Evolutionary conservation across 2,113 vertebrate species (phyloP), one percentile per base, ranked within the genome.

Genomic region (Lophotis ruficrista): DNA sequence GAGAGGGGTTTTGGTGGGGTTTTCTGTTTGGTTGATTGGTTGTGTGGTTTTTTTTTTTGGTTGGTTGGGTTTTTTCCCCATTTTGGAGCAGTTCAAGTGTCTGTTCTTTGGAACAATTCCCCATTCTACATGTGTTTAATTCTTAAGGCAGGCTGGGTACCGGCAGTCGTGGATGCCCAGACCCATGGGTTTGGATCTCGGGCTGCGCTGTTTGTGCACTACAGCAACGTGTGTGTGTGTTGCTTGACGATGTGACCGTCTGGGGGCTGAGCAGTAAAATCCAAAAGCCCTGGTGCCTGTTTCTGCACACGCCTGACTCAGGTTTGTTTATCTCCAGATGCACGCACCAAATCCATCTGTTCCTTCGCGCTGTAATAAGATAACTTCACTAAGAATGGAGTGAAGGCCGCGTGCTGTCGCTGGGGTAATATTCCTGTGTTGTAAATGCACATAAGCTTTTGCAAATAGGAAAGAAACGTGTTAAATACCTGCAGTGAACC

Each of bases 261-360:
- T 78, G 33, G 73, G 75, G 92, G 64, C 47, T 12, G 51, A 89
- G 30, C 51, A 51, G 73, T 56, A 56, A 85, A 71, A 87, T 68
- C 51, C 88, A 30, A 56, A 60, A 84, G 78, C 60, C 58, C 90
- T 48, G 68, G 17, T 80, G 76, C 37, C 2, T 71, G 35, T 64
- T 95, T 95, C 31, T 72, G 83, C 54, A 31, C 30, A 48, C 54
- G 48, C 60, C 93, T 83, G 80, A 31, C 56, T 60, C 3, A 4
- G 58, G 28, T 94, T 83, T 89, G 91, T 90, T 76, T 89, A 33
- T 69, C 70, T 79, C 92, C 92, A 83, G 92, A 45, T 83, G 88
- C 10, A 15, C 9, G 38, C 50, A 25, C 75, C 90, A 45, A 80
- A 85, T 72, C 78, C 91, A 79, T 90, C 93, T 92, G 94, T 66